Percentiles rank a stretch among this genome's conserved stretches.
phyloP scores from a whole-genome alignment of 2,113 vertebrate species.

The Stegostoma tigrinum region DNA sequence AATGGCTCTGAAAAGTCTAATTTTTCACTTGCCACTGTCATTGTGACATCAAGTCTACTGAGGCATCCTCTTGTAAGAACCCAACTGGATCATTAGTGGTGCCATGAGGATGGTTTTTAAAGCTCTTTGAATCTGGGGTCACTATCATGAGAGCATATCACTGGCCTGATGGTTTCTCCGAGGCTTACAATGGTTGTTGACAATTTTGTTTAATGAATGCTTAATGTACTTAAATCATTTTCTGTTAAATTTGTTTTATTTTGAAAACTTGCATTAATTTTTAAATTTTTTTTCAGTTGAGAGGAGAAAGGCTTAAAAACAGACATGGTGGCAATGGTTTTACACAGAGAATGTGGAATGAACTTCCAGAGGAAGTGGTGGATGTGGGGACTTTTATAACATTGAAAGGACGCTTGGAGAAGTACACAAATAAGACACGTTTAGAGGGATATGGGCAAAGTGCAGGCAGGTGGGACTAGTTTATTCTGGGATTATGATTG shows the following conservation, averaged over 20 bases:
- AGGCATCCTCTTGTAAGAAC: not conserved
- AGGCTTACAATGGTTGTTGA: not conserved
- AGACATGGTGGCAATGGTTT: too few relatives aligned
- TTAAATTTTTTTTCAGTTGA: not conserved
- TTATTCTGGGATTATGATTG: too few relatives aligned
- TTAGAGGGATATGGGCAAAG: too few relatives aligned
- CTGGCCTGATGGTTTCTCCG: not conserved
- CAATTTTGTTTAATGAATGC: not conserved
- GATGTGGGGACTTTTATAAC: too few relatives aligned
- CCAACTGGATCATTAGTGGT: not conserved
- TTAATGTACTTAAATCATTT: not conserved
- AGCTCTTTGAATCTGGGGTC: not conserved
- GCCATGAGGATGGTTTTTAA: not conserved
- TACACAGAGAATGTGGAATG: too few relatives aligned
- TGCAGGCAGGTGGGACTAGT: too few relatives aligned
- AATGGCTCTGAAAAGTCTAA: not conserved
- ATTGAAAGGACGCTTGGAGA: too few relatives aligned
- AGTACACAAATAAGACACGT: too few relatives aligned
- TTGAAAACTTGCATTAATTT: not conserved
- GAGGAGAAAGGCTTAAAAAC: too few relatives aligned
- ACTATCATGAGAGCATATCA: not conserved
- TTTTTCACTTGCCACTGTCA: slow-evolving; percentile 14
- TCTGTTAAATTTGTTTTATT: not conserved
- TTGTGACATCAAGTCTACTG: not conserved
- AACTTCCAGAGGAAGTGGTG: too few relatives aligned